A percentile compares a stretch with the other conserved stretches of the same genome.
These are phyloP conservation scores for Hylaeus anthracinus DNA, from an alignment of 1,140 invertebrate species.

Conservation along the genomic window DNA sequence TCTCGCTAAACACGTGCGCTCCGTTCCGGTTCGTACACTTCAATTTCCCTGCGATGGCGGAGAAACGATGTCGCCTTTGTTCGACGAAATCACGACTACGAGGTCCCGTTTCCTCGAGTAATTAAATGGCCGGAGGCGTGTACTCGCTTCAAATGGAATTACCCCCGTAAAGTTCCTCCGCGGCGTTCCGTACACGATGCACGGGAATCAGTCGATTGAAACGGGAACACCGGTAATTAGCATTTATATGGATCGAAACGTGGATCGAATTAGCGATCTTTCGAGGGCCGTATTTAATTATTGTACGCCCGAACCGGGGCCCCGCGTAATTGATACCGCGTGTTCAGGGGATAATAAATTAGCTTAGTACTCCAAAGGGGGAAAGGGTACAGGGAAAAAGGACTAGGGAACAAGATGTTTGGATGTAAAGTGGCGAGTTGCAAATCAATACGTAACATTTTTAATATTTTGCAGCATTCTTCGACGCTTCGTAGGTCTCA, in stretches of 20 bases:
- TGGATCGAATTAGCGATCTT: constrained; percentile 43
- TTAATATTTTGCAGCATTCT: too few relatives aligned
- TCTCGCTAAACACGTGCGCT: background rate
- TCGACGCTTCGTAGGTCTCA: too few relatives aligned
- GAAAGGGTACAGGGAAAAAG: background rate
- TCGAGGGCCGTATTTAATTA: constrained; percentile 32
- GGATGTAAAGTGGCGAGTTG: too few relatives aligned
- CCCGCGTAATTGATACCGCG: constrained; percentile 20
- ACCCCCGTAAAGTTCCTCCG: background rate
- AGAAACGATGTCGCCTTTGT: constrained; percentile 38
- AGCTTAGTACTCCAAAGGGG: background rate
- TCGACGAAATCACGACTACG: constrained; percentile 33
- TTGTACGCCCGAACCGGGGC: constrained; percentile 3
- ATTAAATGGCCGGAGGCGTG: constrained; percentile 27
- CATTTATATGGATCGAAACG: constrained; percentile 41
- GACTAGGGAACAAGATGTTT: too few relatives aligned
- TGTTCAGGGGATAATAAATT: background rate
- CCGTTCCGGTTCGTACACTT: background rate
- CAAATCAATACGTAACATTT: too few relatives aligned
- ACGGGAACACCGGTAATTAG: constrained; percentile 41
- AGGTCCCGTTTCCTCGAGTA: constrained; percentile 25
- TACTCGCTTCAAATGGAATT: constrained; percentile 42
- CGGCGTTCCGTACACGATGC: constrained; percentile 9
- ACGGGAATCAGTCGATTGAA: constrained; percentile 34
- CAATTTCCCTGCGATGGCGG: background rate